Evolutionary conservation across 1,140 invertebrate genomes (phyloP).

Genomic region (Drosophila sp.): DNA sequence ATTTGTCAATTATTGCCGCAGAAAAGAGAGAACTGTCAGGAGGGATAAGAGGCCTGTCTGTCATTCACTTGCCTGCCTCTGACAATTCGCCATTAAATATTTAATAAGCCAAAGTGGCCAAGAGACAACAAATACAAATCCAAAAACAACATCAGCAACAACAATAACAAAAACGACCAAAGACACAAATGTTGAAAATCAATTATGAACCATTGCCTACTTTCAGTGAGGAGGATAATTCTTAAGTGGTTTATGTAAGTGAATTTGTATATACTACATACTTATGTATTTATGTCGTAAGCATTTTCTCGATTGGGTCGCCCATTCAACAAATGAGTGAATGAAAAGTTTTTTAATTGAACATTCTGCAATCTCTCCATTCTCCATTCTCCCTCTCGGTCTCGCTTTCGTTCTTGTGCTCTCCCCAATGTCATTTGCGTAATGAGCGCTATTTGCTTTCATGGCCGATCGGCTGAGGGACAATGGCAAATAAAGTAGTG

Average conservation of each 20-base stretch:
- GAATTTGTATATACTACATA: not conserved
- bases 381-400: not conserved
- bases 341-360: conserved; percentile 71
- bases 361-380: conserved; percentile 51
- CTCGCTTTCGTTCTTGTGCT: not conserved
- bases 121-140: conserved; percentile 44
- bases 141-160: conserved; percentile 22
- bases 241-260: conserved; percentile 68
- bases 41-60: conserved; percentile 3
- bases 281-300: conserved; percentile 4
- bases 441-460: conserved; percentile 49
- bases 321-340: not conserved
- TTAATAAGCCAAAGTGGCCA: conserved; percentile 78
- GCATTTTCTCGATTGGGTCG: not conserved
- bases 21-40: conserved; percentile 26
- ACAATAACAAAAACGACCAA: conserved; percentile 37
- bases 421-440: conserved; percentile 38
- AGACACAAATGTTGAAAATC: conserved; percentile 62
- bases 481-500: conserved; percentile 39
- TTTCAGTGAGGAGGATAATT: conserved; percentile 17
- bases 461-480: conserved; percentile 23
- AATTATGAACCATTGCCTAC: conserved; percentile 57
- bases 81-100: conserved; percentile 75
- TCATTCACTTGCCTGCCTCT: conserved; percentile 64
- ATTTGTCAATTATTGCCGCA: conserved; percentile 65